A percentile compares a stretch with the other conserved stretches of the same genome.
Conservation (phyloP, 2,797 vertebrate genomes). For the Triplophysa bombifrons region DNA sequence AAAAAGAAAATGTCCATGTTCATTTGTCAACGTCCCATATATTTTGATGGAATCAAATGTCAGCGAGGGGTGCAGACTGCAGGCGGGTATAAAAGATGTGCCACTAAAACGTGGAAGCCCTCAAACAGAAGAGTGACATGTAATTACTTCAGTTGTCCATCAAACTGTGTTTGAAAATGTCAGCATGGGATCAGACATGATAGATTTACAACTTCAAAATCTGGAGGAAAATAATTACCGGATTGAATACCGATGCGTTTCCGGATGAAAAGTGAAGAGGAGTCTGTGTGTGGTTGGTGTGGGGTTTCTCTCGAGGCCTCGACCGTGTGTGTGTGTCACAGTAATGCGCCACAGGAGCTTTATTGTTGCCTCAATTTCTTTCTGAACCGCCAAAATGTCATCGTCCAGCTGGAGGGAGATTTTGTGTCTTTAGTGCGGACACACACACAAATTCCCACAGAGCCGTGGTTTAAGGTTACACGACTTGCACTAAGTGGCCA, state of each 20-base stretch:
- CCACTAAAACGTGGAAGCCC: constrained; percentile 69
- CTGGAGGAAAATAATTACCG: constrained; percentile 72
- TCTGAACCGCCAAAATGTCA: constrained; percentile 75
- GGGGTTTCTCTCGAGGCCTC: constrained; percentile 42
- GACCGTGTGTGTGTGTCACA: constrained; percentile 43
- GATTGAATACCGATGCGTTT: constrained; percentile 52
- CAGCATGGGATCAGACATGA: constrained; percentile 78
- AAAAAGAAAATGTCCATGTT: background rate
- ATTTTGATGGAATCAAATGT: constrained; percentile 44
- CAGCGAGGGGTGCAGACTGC: constrained; percentile 50
- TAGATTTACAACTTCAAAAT: constrained; percentile 78
- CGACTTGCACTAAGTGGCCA: constrained; percentile 50
- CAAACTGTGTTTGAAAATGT: constrained; percentile 80
- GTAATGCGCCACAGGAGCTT: constrained; percentile 68
- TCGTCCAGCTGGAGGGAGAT: constrained; percentile 70
- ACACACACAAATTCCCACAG: constrained; percentile 47
- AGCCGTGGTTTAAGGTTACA: constrained; percentile 55
- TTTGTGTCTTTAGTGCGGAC: constrained; percentile 63
- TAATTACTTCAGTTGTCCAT: constrained; percentile 84
- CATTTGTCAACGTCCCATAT: constrained; percentile 7
- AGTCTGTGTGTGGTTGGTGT: constrained; percentile 51
- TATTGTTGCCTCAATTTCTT: constrained; percentile 72
- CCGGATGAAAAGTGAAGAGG: constrained; percentile 54
- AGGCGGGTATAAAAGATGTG: constrained; percentile 60
- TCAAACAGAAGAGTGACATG: constrained; percentile 80